Percentiles rank a stretch among this genome's conserved stretches.
Conservation (phyloP, 2,888 invertebrate genomes). For the Charanyca ferruginea region DNA sequence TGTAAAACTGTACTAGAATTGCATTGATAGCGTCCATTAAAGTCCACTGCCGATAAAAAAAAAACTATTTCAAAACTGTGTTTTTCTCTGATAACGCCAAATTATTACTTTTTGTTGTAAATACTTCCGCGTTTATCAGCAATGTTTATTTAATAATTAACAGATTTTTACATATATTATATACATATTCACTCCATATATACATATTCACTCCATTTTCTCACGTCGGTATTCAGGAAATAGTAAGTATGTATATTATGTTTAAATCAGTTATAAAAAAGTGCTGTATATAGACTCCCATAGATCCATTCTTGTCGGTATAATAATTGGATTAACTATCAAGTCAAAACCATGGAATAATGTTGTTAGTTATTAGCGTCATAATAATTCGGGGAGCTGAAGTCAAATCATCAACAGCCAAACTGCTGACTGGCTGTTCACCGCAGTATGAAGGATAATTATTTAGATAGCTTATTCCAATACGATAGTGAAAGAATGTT, state of each 20-base stretch:
- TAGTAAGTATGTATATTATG: not conserved
- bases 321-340: not conserved
- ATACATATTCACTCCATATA: not conserved
- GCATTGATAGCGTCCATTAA: not conserved
- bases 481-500: not conserved
- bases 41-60: not conserved
- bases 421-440: not conserved
- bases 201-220: not conserved
- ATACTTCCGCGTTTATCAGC: slow-evolving; percentile 18
- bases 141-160: slow-evolving; percentile 12
- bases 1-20: slow-evolving; percentile 2
- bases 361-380: not conserved
- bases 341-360: not conserved
- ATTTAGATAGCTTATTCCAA: not conserved
- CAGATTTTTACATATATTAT: not conserved
- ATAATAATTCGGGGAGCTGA: not conserved
- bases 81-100: slow-evolving; percentile 20
- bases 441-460: not conserved
- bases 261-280: no score
- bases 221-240: not conserved
- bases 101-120: not conserved
- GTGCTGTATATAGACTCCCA: not conserved
- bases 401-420: no score
- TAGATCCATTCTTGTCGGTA: slow-evolving; percentile 8
- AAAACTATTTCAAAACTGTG: not conserved